A percentile compares a stretch with the other conserved stretches of the same genome.
Conservation (phyloP, 2,797 vertebrate species). For the Poecilia velifera region DNA sequence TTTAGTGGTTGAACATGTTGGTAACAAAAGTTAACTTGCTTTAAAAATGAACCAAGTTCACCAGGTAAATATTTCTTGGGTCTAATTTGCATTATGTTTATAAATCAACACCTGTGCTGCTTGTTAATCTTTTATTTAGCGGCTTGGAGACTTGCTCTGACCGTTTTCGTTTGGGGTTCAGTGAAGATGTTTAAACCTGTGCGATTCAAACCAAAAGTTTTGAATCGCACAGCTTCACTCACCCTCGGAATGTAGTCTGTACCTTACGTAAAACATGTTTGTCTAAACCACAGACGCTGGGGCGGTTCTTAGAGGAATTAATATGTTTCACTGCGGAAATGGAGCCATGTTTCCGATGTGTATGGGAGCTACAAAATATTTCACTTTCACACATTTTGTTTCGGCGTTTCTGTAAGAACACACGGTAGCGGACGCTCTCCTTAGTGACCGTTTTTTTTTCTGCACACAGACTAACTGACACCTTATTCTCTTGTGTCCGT, state of each 20-base stretch:
- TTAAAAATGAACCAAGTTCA: not conserved
- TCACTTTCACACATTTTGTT: not conserved
- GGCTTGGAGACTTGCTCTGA: too few species aligned
- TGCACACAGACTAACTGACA: not conserved
- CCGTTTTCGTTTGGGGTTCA: not conserved
- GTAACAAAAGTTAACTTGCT: not conserved
- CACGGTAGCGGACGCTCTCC: not conserved
- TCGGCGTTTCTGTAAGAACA: not conserved
- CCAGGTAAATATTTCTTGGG: not conserved
- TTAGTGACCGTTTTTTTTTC: not conserved
- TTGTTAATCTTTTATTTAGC: not conserved
- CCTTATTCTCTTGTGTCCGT: conserved; percentile 25
- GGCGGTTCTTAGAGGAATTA: not conserved
- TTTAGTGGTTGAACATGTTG: not conserved
- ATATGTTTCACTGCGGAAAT: conserved; percentile 37
- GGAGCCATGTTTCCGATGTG: conserved; percentile 15
- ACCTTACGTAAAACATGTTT: not conserved
- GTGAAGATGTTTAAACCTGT: too few species aligned
- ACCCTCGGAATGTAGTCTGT: too few species aligned
- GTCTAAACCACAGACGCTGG: not conserved
- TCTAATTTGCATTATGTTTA: not conserved
- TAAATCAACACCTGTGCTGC: not conserved
- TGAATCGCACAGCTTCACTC: not conserved
- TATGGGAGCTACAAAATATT: not conserved
- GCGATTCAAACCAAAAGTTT: not conserved